Base-by-base conservation (phyloP, 1,140 invertebrate genomes). In the Drosophila orosa region DNA sequence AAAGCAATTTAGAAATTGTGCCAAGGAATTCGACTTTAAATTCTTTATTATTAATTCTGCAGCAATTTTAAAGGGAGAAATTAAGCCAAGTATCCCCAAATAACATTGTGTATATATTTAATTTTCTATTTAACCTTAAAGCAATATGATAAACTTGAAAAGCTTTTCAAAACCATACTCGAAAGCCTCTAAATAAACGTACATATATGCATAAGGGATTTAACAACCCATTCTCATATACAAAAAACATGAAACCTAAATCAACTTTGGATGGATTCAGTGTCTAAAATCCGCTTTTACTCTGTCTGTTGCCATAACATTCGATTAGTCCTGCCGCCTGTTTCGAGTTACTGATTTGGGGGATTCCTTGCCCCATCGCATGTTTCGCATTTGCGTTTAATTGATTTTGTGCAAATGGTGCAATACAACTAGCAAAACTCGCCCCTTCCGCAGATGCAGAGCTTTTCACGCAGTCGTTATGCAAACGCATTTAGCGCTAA, bases 351-450 rank as follows among this genome's bases (percentile, higher is more conserved):
- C 17, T 47, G 40, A 29, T 74, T 52, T 52, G 1, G 24, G 24
- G 35, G 22, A 52, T 58, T 52, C 27, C 35, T 25, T 33, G 12
- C 9, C 37, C 40, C 22, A 22, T n/a, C 10, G 27, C 8, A 25
- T 39, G 31, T 55, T 78, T 82, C 48, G 13, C 69, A 71, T 86
- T 78, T 61, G 29, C 13, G 48, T 74, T 81, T 57, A 86, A 78
- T 86, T 85, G 78, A 85, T 81, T 85, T 82, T 78, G 67, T 74
- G 63, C 33, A 65, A 67, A 67, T 72, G 40, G 10, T 40, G 47
- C 35, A 58, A 67, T 40, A 67, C 45, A 45, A 50, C 17, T 19
- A 52, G 29, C 42, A 52, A 57, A 80, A 56, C 54, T 44, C 33
- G 39, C 52, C 50, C 69, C 42, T 25, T 19, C 24, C 25, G 15